A percentile compares a stretch with the other conserved stretches of the same genome.
Conservation (phyloP, 1,140 invertebrate species). For the Drosophila erecta region DNA sequence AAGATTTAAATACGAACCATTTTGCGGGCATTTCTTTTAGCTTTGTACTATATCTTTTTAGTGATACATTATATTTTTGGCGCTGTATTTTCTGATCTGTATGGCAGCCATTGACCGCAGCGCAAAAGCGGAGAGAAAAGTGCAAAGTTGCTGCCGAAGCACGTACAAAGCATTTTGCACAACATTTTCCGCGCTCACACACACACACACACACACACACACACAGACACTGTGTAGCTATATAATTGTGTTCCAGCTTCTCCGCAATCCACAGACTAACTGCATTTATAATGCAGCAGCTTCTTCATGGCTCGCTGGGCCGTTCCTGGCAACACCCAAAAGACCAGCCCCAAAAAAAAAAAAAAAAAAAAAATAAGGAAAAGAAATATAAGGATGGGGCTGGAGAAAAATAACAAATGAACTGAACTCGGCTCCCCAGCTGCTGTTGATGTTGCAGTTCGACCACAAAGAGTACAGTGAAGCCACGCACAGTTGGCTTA, state of each 20-base stretch:
- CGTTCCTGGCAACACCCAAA: constrained; percentile 74
- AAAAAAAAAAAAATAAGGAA: constrained; percentile 21
- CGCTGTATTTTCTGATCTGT: neutral
- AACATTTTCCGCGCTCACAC: constrained; percentile 76
- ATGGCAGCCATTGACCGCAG: constrained; percentile 64
- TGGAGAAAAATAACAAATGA: constrained; percentile 64
- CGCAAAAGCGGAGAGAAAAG: constrained; percentile 31
- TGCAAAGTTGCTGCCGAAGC: constrained; percentile 53
- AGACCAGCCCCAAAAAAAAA: constrained; percentile 54
- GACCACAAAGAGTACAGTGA: constrained; percentile 37
- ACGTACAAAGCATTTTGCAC: constrained; percentile 78
- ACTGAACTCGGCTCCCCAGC: constrained; percentile 45
- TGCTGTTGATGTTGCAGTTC: constrained; percentile 28
- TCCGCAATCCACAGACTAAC: constrained; percentile 60
- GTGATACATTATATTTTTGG: neutral
- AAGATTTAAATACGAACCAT: neutral
- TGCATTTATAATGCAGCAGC: constrained; percentile 82
- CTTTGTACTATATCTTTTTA: too few species aligned
- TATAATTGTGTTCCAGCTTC: constrained; percentile 72
- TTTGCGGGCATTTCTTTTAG: too few species aligned
- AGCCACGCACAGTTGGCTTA: neutral
- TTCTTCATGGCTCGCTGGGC: constrained; percentile 78
- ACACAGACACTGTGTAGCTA: neutral
- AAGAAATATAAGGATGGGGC: constrained; percentile 42
- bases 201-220: constrained; percentile 36